phyloP scores from a whole-genome alignment of 92 coral and sea anemone genomes.

The Heteractis magnifica region DNA sequence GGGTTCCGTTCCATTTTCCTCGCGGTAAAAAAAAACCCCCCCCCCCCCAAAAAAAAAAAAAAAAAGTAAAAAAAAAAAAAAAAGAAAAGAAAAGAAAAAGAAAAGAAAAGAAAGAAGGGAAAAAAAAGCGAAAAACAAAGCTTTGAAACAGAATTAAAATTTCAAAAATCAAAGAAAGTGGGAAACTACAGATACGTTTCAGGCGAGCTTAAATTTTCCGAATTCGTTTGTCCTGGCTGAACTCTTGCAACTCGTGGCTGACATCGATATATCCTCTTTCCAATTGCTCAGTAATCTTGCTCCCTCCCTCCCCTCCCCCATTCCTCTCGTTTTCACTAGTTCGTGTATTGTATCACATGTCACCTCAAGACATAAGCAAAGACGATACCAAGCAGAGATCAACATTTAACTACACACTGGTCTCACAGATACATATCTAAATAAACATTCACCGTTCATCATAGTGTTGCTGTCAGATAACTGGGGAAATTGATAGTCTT shows the following conservation, averaged over 20 bases:
- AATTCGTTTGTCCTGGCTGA: background rate
- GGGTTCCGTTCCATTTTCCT: background rate
- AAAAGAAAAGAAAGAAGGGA: too few relatives aligned
- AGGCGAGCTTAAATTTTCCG: background rate
- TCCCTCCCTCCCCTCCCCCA: background rate
- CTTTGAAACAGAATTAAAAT: too few relatives aligned
- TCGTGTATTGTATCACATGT: conserved; percentile 5
- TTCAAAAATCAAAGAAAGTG: too few relatives aligned
- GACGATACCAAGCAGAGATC: background rate
- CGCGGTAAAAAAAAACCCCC: background rate
- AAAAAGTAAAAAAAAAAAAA: too few relatives aligned
- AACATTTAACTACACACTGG: background rate
- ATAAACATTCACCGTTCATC: background rate
- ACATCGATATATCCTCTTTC: background rate
- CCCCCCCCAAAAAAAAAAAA: too few relatives aligned
- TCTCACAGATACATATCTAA: background rate
- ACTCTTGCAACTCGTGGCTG: background rate
- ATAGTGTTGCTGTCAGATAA: background rate
- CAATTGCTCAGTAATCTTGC: background rate
- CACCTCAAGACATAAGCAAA: background rate
- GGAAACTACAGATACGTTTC: background rate
- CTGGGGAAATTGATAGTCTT: background rate
- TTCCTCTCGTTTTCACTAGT: background rate
- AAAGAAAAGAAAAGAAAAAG: too few relatives aligned
- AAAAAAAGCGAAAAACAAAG: too few relatives aligned